Evolutionary conservation across 2,113 vertebrate species (phyloP).

Genomic region (Lathamus discolor): DNA sequence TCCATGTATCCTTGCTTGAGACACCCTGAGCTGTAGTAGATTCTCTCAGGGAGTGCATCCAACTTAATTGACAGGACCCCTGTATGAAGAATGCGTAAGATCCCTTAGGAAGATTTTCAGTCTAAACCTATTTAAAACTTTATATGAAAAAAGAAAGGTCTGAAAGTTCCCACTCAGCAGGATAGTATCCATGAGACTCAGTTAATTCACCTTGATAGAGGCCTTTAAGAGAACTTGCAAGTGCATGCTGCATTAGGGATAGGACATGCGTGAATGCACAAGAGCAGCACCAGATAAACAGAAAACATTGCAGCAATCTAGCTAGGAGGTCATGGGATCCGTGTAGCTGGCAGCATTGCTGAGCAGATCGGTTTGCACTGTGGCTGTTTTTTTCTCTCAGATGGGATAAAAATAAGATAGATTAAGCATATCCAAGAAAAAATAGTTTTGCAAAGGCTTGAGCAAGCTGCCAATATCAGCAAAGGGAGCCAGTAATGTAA

Average conservation of each 20-base stretch:
- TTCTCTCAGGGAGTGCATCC: neutral
- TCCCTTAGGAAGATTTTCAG: neutral
- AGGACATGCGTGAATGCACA: neutral
- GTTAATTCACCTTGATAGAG: constrained; percentile 23
- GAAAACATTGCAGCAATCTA: neutral
- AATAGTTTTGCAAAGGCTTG: constrained; percentile 45
- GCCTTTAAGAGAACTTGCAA: neutral
- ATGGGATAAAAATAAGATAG: constrained; percentile 60
- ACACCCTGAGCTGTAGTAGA: neutral
- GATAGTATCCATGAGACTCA: neutral
- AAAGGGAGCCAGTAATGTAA: constrained; percentile 41
- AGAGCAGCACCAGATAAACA: neutral
- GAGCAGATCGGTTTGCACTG: neutral
- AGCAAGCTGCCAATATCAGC: constrained; percentile 55
- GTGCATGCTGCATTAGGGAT: neutral
- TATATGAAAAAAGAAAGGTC: neutral
- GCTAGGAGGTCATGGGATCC: neutral
- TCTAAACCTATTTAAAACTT: neutral
- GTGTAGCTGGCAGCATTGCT: neutral
- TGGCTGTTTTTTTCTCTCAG: constrained; percentile 1
- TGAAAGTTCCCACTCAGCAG: neutral
- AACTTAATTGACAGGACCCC: neutral
- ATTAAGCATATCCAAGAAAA: constrained; percentile 57
- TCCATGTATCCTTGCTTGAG: neutral
- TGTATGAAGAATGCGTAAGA: neutral